phyloP scores from a whole-genome alignment of 2,888 invertebrate genomes.

The Heteromurus nitidus region DNA sequence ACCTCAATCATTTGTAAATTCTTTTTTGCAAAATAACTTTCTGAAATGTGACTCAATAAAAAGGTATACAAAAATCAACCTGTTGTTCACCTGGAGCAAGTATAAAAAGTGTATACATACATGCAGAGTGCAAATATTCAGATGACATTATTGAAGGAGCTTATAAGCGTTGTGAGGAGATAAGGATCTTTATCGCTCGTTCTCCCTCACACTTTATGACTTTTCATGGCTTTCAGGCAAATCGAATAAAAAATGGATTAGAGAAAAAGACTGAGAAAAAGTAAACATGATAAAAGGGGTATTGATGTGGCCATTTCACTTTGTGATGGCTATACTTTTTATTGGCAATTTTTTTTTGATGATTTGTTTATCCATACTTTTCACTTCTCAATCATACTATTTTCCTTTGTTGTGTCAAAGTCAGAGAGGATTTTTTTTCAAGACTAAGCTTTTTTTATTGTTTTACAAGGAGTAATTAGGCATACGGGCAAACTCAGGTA shows the following conservation, averaged over 20 bases:
- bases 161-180: constrained; percentile 13
- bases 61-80: background rate
- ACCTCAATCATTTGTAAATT: too few species aligned
- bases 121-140: constrained; percentile 14
- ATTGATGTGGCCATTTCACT: background rate
- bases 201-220: constrained; percentile 39
- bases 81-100: constrained; percentile 7
- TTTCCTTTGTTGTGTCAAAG: background rate
- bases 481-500: background rate
- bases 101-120: background rate
- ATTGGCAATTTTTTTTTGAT: background rate
- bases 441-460: background rate
- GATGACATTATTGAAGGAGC: background rate
- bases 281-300: background rate
- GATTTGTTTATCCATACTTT: background rate
- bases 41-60: background rate
- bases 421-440: background rate
- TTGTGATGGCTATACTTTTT: background rate
- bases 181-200: constrained; percentile 53
- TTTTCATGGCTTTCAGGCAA: constrained; percentile 40
- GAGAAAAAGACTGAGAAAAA: background rate
- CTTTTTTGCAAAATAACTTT: too few species aligned
- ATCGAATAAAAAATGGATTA: constrained; percentile 19
- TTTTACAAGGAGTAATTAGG: background rate
- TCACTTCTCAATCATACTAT: too few species aligned